Percentiles rank a stretch among this genome's conserved stretches.
Evolutionary conservation across 2,797 vertebrate species (phyloP).

Genomic region (Anolis apletophallus): DNA sequence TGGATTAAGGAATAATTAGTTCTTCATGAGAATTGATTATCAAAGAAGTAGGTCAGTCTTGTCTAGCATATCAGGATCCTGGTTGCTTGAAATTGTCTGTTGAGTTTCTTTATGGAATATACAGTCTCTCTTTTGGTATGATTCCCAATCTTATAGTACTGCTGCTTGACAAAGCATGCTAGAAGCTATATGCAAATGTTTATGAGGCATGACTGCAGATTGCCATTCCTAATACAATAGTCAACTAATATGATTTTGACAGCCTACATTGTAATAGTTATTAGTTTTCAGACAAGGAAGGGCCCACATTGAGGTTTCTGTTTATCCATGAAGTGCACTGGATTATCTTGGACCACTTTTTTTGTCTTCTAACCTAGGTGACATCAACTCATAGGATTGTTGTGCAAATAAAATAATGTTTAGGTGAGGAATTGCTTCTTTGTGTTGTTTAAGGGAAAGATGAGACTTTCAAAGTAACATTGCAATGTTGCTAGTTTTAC

Average conservation of each 20-base stretch:
- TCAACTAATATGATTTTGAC: not conserved
- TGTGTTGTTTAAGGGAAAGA: too few species aligned
- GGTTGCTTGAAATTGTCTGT: not conserved
- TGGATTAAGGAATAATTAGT: not conserved
- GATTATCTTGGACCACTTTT: too few species aligned
- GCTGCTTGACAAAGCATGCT: not conserved
- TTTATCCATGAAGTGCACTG: too few species aligned
- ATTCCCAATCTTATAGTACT: not conserved
- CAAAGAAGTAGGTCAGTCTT: not conserved
- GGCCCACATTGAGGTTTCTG: not conserved
- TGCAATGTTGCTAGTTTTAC: too few species aligned
- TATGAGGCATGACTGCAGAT: not conserved
- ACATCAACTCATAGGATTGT: too few species aligned
- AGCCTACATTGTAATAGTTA: not conserved
- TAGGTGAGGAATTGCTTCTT: too few species aligned
- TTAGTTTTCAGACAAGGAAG: not conserved
- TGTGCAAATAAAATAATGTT: too few species aligned
- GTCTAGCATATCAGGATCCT: not conserved
- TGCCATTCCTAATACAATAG: not conserved
- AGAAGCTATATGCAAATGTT: not conserved
- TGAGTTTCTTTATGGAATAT: not conserved
- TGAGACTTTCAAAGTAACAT: too few species aligned
- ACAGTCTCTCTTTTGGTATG: not conserved
- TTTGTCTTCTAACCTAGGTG: too few species aligned
- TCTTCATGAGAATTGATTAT: not conserved